phyloP scores from a whole-genome alignment of 2,113 vertebrate species.

The Colaptes auratus region DNA sequence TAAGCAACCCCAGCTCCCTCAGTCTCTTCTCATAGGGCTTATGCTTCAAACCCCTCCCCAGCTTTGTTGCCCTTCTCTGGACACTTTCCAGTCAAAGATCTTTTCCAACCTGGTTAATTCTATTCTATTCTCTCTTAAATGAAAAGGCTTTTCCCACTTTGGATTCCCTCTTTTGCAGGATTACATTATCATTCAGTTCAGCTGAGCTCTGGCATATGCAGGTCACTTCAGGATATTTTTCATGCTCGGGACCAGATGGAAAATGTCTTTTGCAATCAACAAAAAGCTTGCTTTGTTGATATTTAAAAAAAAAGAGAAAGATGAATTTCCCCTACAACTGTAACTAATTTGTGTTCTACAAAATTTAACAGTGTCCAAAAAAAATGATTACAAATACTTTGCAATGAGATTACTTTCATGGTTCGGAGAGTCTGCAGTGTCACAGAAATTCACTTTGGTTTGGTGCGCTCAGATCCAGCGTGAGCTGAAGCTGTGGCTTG shows the following conservation, averaged over 20 bases:
- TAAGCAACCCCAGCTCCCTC: too few species aligned
- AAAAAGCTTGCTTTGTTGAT: conserved; percentile 56
- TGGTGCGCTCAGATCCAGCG: background rate
- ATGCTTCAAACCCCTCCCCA: too few species aligned
- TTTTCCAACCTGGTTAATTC: too few species aligned
- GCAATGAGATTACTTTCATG: conserved; percentile 54
- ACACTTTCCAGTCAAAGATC: too few species aligned
- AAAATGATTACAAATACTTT: conserved; percentile 65
- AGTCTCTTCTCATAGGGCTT: too few species aligned
- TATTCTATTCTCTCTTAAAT: background rate
- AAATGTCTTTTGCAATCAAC: conserved; percentile 63
- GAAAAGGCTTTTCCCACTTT: background rate
- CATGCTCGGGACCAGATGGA: conserved; percentile 63
- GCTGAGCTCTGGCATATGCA: conserved; percentile 7
- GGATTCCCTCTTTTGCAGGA: background rate
- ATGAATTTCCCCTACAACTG: conserved; percentile 12
- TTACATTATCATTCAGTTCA: conserved; percentile 23
- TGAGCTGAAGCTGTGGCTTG: background rate
- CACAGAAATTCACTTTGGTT: conserved; percentile 46
- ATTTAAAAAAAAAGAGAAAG: background rate
- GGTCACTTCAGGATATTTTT: conserved; percentile 65
- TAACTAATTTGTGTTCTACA: conserved; percentile 65
- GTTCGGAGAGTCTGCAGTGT: conserved; percentile 31
- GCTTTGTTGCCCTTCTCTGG: too few species aligned
- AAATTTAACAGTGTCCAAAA: conserved; percentile 52